Percentiles rank a stretch among this genome's conserved stretches.
These are phyloP conservation scores for Palythoa caribaeorum DNA, from an alignment of 92 coral and sea anemone genomes.

Conservation along the genomic window DNA sequence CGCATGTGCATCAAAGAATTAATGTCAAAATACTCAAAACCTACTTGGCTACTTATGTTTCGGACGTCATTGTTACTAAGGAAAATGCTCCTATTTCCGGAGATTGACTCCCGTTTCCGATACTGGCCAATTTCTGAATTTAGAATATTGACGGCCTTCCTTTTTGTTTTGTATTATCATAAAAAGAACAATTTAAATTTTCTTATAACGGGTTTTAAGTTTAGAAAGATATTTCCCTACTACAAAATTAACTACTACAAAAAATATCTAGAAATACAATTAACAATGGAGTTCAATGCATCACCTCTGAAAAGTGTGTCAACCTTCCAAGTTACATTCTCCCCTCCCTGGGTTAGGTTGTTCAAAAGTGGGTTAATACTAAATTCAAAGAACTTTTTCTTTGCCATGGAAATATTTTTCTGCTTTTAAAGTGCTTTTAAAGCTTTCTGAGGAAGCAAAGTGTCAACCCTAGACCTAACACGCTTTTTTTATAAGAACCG, in stretches of 20 bases:
- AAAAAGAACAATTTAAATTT: neutral
- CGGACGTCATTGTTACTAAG: constrained; percentile 28
- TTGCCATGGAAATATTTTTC: too few relatives aligned
- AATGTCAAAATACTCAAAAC: neutral
- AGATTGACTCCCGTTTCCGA: constrained; percentile 26
- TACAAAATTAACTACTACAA: neutral
- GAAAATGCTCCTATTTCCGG: constrained; percentile 18
- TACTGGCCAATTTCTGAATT: neutral
- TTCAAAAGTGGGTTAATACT: too few relatives aligned
- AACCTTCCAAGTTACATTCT: too few relatives aligned
- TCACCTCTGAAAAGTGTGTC: too few relatives aligned
- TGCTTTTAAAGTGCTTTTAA: too few relatives aligned
- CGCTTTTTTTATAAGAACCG: too few relatives aligned
- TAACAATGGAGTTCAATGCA: neutral
- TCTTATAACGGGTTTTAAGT: neutral
- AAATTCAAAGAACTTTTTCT: too few relatives aligned
- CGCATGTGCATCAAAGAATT: neutral
- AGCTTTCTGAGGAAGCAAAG: too few relatives aligned
- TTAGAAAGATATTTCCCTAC: neutral
- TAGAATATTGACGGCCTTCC: neutral
- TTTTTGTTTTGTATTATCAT: neutral
- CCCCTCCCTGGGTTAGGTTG: too few relatives aligned
- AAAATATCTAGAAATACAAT: neutral
- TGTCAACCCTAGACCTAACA: too few relatives aligned
- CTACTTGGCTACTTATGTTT: neutral